Percentiles rank a stretch among this genome's conserved stretches.
Conservation (phyloP, 1,140 invertebrate genomes). For the Telenomus remus region DNA sequence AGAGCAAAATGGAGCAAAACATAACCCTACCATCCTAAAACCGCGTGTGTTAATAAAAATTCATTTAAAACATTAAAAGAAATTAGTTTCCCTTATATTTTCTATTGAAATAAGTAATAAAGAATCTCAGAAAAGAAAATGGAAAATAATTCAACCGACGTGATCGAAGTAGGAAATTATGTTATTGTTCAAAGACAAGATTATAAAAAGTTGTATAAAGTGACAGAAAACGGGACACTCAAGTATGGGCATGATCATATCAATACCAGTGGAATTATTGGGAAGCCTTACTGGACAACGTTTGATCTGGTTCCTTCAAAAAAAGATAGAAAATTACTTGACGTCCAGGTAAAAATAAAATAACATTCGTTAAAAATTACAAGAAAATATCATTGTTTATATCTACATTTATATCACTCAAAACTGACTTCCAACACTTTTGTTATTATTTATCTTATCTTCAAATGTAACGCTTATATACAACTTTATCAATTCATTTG, state of each 20-base stretch:
- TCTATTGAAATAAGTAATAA: too few species aligned
- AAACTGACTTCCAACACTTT: too few species aligned
- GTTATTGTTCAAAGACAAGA: constrained; percentile 85
- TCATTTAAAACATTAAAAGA: too few species aligned
- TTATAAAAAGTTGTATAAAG: constrained; percentile 85
- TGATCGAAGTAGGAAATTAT: constrained; percentile 80
- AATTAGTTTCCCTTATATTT: too few species aligned
- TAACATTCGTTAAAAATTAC: not conserved
- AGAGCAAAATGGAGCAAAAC: not conserved
- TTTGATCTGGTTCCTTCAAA: constrained; percentile 85
- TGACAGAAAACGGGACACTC: constrained; percentile 78
- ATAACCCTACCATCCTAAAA: not conserved
- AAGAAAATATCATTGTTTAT: too few species aligned
- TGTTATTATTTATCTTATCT: too few species aligned
- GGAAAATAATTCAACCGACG: constrained; percentile 52
- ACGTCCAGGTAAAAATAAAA: constrained; percentile 75
- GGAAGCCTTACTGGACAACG: constrained; percentile 84
- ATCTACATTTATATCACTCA: too few species aligned
- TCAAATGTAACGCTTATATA: too few species aligned
- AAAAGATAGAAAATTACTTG: constrained; percentile 77
- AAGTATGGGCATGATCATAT: constrained; percentile 84
- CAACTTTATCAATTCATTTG: too few species aligned
- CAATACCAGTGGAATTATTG: constrained; percentile 81
- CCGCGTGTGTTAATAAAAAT: constrained; percentile 10
- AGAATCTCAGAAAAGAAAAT: not conserved